Evolutionary conservation across 1,140 invertebrate species (phyloP).

Genomic region (Asbolus verrucosus): DNA sequence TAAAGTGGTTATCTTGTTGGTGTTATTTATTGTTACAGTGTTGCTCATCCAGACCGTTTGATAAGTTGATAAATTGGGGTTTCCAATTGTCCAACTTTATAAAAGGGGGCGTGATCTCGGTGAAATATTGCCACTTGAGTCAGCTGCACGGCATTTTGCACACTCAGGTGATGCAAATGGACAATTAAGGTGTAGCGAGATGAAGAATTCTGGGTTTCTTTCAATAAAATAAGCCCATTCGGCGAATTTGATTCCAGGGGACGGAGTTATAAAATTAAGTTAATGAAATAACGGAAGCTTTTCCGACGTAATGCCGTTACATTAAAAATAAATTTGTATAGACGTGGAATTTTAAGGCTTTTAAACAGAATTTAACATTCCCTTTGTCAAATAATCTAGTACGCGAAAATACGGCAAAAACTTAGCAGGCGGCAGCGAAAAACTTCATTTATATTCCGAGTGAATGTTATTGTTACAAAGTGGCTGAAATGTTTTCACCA

Average conservation of each 20-base stretch:
- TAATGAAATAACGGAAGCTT: conserved; percentile 15
- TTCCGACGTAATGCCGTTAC: conserved; percentile 11
- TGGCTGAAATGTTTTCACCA: conserved; percentile 46
- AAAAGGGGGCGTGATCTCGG: conserved; percentile 17
- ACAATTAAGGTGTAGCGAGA: conserved; percentile 18
- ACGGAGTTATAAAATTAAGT: conserved; percentile 1
- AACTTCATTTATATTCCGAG: conserved; percentile 45
- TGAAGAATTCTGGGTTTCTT: neutral
- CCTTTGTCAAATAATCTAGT: conserved; percentile 38
- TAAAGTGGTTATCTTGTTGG: neutral
- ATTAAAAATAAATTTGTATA: conserved; percentile 39
- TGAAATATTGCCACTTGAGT: conserved; percentile 24
- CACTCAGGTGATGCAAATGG: conserved; percentile 25
- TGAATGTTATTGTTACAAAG: conserved; percentile 48
- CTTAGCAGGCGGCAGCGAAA: conserved; percentile 10
- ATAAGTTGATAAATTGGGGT: conserved; percentile 35
- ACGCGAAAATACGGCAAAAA: conserved; percentile 17
- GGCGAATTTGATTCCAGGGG: neutral
- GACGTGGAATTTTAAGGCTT: conserved; percentile 20
- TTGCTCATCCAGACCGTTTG: conserved; percentile 1
- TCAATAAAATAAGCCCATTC: neutral
- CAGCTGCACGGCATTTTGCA: conserved; percentile 13
- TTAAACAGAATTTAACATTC: conserved; percentile 29
- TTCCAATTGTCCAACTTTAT: conserved; percentile 29
- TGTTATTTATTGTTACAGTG: conserved; percentile 8